Conservation (phyloP, 2,113 vertebrate genomes). For the Capreolus pygargus region DNA sequence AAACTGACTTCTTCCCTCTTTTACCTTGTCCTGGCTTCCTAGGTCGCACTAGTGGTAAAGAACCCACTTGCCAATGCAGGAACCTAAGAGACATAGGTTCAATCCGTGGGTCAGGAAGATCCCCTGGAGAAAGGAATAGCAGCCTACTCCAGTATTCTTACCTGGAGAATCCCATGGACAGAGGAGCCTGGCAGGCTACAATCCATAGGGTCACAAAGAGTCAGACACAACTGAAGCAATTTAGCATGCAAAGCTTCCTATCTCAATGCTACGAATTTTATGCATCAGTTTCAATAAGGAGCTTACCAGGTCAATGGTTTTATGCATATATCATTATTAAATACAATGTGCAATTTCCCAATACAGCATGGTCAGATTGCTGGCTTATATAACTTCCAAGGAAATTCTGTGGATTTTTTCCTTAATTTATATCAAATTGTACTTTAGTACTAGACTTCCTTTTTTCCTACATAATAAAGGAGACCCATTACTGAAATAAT, state of each 20-base stretch:
- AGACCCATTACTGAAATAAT: not conserved
- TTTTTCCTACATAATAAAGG: not conserved
- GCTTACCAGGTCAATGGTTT: not conserved
- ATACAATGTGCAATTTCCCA: not conserved
- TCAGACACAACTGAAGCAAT: not conserved
- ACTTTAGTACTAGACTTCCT: not conserved
- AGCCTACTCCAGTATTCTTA: not conserved
- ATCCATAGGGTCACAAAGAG: not conserved
- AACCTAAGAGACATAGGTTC: not conserved
- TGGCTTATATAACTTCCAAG: not conserved
- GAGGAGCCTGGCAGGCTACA: not conserved
- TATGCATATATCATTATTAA: not conserved
- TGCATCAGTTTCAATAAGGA: not conserved
- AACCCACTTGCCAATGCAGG: not conserved
- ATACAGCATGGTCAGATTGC: not conserved
- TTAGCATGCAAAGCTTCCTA: not conserved
- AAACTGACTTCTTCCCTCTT: not conserved
- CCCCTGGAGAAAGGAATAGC: not conserved
- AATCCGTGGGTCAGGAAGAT: not conserved
- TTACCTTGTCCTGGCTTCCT: not conserved
- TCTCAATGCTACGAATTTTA: not conserved
- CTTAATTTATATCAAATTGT: not conserved
- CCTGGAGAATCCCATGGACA: not conserved
- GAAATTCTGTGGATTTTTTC: not conserved
- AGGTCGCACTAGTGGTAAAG: not conserved